phyloP scores from a whole-genome alignment of 2,113 vertebrate species.

The Ciconia maguari region DNA sequence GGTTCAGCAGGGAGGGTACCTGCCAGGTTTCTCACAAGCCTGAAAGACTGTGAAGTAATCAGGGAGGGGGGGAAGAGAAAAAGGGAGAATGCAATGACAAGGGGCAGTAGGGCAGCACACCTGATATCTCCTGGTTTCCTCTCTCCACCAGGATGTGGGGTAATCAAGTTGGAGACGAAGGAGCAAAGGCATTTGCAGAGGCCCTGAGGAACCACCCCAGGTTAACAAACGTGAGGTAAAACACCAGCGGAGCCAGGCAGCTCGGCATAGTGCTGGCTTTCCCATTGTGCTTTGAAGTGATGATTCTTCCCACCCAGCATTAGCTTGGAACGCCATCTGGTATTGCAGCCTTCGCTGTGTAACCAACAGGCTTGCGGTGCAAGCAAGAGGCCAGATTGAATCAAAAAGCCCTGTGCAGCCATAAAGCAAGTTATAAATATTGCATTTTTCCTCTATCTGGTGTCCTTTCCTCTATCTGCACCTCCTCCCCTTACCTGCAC shows the following conservation, averaged over 20 bases:
- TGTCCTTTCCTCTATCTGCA: neutral
- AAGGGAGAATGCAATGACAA: neutral
- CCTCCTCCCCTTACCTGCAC: neutral
- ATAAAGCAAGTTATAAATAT: neutral
- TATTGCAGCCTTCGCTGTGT: neutral
- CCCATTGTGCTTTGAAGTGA: neutral
- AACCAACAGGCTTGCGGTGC: neutral
- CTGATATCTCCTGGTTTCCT: neutral
- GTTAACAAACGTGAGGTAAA: slow-evolving; percentile 87
- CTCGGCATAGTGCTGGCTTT: neutral
- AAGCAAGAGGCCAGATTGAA: neutral
- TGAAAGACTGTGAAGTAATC: neutral
- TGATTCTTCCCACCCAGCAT: neutral
- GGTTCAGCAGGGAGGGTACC: neutral
- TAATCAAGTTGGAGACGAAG: slow-evolving; percentile 88
- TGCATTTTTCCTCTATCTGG: neutral
- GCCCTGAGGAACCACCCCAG: slow-evolving; percentile 85
- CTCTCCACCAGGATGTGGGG: slow-evolving; percentile 90
- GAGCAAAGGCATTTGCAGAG: slow-evolving; percentile 88
- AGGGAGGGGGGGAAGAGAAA: neutral
- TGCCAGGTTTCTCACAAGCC: neutral
- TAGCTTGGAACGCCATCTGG: neutral
- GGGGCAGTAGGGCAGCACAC: neutral
- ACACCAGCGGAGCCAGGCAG: neutral
- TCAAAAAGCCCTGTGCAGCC: neutral